Conservation (phyloP, 2,888 invertebrate species). For the Axea sp. region DNA sequence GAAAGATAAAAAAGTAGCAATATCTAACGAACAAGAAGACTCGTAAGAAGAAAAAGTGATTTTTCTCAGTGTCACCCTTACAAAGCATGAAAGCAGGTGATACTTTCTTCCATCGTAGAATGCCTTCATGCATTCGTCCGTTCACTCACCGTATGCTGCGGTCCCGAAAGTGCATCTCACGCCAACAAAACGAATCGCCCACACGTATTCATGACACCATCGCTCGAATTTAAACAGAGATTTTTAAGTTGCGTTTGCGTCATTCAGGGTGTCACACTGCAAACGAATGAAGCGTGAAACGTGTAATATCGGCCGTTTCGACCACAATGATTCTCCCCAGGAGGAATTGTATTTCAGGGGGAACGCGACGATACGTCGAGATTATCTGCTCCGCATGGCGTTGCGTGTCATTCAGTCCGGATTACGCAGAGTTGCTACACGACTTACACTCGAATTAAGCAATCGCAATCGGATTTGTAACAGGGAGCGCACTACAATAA, state of each 20-base stretch:
- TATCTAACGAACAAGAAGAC: too few species aligned
- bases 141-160: too few species aligned
- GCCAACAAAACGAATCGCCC: constrained; percentile 17
- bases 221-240: not conserved
- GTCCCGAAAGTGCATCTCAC: constrained; percentile 9
- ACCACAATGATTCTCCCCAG: constrained; percentile 7
- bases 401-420: constrained; percentile 37
- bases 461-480: constrained; percentile 52
- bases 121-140: too few species aligned
- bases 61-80: too few species aligned
- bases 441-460: constrained; percentile 52
- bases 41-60: too few species aligned
- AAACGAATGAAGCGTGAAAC: constrained; percentile 35
- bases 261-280: constrained; percentile 19
- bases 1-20: too few species aligned
- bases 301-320: constrained; percentile 24
- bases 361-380: constrained; percentile 1
- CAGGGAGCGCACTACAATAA: constrained; percentile 14
- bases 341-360: constrained; percentile 10
- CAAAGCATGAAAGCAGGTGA: too few species aligned
- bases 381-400: constrained; percentile 35
- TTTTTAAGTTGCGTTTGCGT: constrained; percentile 1
- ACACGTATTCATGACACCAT: constrained; percentile 3
- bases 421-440: constrained; percentile 33
- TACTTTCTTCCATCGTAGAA: too few species aligned